A percentile compares a stretch with the other conserved stretches of the same genome.
Evolutionary conservation across 2,113 vertebrate species (phyloP).

Genomic region (Onychostoma macrolepis): DNA sequence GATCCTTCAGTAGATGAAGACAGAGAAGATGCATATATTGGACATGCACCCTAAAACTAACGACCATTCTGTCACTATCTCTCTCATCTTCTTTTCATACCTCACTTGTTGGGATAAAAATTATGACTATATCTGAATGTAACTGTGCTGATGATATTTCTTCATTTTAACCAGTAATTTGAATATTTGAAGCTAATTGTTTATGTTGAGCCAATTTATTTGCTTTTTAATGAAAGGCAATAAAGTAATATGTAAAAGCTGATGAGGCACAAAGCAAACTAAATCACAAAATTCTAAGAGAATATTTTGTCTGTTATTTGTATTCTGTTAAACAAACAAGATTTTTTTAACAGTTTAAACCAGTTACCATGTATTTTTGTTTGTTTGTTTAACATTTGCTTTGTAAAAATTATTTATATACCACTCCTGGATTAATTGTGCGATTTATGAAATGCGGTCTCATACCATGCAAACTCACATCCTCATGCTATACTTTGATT

Average conservation of each 20-base stretch:
- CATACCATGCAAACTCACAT: background rate
- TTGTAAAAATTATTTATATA: background rate
- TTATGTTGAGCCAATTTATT: background rate
- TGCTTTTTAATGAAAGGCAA: background rate
- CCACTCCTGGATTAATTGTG: background rate
- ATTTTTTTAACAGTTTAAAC: background rate
- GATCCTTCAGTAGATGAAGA: slow-evolving; percentile 67
- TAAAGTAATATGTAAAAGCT: background rate
- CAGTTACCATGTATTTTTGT: background rate
- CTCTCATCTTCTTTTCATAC: background rate
- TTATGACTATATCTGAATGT: background rate
- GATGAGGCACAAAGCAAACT: background rate
- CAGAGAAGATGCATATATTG: slow-evolving; percentile 70
- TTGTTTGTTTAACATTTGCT: background rate
- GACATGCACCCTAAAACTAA: slow-evolving; percentile 71
- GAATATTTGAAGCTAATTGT: background rate
- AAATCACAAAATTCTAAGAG: background rate
- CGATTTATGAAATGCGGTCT: background rate
- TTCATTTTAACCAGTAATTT: background rate
- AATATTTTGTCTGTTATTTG: background rate
- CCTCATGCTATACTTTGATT: background rate
- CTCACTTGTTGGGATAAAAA: background rate
- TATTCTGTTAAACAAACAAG: background rate
- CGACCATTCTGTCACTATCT: background rate
- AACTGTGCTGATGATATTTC: background rate